These are phyloP conservation scores for Tiphia femorata DNA, from an alignment of 2,888 invertebrate genomes.

Conservation along the genomic window DNA sequence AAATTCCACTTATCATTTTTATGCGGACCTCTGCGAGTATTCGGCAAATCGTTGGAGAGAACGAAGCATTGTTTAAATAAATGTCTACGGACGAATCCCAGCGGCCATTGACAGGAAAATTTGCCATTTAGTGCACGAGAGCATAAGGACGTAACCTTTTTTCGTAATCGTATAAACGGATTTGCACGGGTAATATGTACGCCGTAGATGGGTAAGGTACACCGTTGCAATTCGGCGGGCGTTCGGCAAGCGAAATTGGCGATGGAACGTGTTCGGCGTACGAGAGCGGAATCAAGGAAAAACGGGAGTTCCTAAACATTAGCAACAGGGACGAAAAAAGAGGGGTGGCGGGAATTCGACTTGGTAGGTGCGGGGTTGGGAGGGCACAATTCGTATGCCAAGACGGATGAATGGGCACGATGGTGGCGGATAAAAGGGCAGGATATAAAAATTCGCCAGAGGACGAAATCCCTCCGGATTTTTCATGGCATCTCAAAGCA, in stretches of 20 bases:
- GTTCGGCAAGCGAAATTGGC: conserved; percentile 51
- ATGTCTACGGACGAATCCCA: too few species aligned
- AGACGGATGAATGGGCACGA: conserved; percentile 22
- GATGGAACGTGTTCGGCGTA: conserved; percentile 51
- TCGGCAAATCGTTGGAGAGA: too few species aligned
- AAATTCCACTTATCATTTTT: too few species aligned
- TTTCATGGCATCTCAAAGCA: too few species aligned
- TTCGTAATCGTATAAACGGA: conserved; percentile 44
- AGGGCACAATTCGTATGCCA: conserved; percentile 8
- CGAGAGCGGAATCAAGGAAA: conserved; percentile 38
- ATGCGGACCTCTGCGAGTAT: too few species aligned
- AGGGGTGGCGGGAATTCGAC: background rate
- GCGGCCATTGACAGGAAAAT: too few species aligned
- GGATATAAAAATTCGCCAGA: conserved; percentile 1
- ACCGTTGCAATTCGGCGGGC: conserved; percentile 43
- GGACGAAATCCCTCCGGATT: conserved; percentile 3
- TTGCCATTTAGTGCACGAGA: too few species aligned
- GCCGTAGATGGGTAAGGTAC: conserved; percentile 35
- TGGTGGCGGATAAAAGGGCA: conserved; percentile 10
- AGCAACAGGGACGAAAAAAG: conserved; percentile 21
- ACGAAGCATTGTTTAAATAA: too few species aligned
- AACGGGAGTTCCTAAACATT: conserved; percentile 38
- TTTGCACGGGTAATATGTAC: conserved; percentile 41
- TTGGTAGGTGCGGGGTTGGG: background rate
- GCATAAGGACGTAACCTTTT: too few species aligned